Base-by-base conservation (phyloP, 2,888 invertebrate genomes). In the Abrostola triplasia region DNA sequence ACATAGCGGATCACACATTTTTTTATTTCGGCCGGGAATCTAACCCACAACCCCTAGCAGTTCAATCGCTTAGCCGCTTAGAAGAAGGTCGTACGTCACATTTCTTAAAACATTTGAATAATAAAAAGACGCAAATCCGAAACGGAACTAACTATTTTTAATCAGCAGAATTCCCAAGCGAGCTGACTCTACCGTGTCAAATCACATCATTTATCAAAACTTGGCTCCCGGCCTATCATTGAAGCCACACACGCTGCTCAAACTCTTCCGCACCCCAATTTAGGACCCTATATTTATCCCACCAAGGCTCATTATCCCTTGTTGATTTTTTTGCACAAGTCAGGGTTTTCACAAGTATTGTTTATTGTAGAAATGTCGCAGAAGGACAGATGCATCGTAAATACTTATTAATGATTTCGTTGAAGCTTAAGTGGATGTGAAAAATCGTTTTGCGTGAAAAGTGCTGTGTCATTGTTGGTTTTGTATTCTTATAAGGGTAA, bases 351-450 rank as follows among this genome's bases (percentile, higher is more conserved):
- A 76, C 76, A 77, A 76, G 74, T 76, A 80, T 83, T 85, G 85
- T 85, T 86, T 84, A 85, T 83, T 83, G 76, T 83, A 64, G 80
- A 76, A 80, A 76, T 81, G 87, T 86, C 83, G 82, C 75, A 73
- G 63, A 76, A 71, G 80, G 85, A 88, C 90, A 91, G 90, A 91
- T 91, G 90, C 73, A 78, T 75, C 71, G 85, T 89, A 88, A 90
- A 89, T 89, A 88, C 85, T 80, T 88, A 90, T 90, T 88, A 90
- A 91, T 90, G 89, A 87, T 85, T 67, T 69, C 59, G 82, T 82
- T 84, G 83, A 82, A 84, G 83, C 80, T 82, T 77, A 81, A 82
- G 85, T 87, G 79, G 74, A 77, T 77, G 78, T 83, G 82, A 86
- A 77, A 84, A 84, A 83, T 77, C 59, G 76, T 80, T 73, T 62